These are phyloP conservation scores for Eurosta solidaginis DNA, from an alignment of 1,140 invertebrate genomes.

Conservation along the genomic window DNA sequence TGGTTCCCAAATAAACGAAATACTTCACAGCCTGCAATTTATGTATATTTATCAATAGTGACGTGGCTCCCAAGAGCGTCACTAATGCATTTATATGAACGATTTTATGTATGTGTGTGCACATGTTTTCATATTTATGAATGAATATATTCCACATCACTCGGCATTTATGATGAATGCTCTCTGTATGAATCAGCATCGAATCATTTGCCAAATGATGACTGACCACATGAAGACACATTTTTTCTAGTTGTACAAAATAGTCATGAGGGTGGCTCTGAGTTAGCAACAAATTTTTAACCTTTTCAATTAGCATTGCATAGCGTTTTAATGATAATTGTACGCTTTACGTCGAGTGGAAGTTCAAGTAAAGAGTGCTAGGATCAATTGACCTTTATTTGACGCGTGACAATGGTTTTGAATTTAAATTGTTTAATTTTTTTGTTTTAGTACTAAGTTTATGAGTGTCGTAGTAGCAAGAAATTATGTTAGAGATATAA, in stretches of 20 bases:
- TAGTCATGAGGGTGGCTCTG: background rate
- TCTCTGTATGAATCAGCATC: background rate
- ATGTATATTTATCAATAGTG: no score
- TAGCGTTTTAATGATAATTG: background rate
- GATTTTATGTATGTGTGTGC: no score
- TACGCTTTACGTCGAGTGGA: background rate
- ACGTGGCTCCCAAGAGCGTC: no score
- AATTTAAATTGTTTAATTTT: background rate
- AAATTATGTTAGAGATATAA: background rate
- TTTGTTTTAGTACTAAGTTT: background rate
- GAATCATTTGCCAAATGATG: background rate
- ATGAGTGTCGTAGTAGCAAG: background rate
- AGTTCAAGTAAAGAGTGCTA: constrained; percentile 10
- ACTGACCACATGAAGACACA: background rate
- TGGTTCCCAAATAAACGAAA: no score
- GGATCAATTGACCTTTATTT: constrained; percentile 11
- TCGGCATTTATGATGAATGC: no score
- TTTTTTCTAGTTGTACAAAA: background rate
- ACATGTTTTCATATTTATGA: no score
- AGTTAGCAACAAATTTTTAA: constrained; percentile 2
- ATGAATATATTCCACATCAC: no score
- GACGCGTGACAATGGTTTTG: background rate
- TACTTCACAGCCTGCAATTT: no score
- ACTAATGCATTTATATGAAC: no score
- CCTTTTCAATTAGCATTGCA: constrained; percentile 17